Evolutionary conservation across 2,113 vertebrate genomes (phyloP).

Genomic region (Pycnonotus jocosus): DNA sequence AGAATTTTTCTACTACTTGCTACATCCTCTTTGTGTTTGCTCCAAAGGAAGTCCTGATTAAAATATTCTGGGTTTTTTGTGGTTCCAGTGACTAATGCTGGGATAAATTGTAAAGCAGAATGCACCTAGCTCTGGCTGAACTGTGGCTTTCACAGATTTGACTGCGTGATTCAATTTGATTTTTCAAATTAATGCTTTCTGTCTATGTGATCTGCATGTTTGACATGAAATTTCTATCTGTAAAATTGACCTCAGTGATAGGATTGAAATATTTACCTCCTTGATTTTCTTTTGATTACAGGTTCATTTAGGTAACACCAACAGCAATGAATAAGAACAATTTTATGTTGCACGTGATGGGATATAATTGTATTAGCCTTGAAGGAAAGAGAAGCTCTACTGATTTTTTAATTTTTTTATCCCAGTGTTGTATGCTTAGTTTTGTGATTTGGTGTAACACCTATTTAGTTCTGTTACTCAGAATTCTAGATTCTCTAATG

Average conservation of each 20-base stretch:
- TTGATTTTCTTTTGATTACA: neutral
- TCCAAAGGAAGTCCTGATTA: neutral
- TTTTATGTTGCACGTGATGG: neutral
- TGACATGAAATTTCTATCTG: neutral
- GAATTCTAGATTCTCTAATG: neutral
- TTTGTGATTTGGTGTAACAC: neutral
- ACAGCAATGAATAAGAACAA: neutral
- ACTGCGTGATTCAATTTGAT: neutral
- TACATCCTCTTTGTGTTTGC: neutral
- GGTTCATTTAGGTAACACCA: neutral
- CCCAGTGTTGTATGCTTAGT: neutral
- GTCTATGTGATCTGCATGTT: neutral
- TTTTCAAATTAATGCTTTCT: neutral
- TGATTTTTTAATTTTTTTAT: neutral
- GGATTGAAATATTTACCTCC: neutral
- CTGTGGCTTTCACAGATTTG: neutral
- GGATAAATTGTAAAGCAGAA: neutral
- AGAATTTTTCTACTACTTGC: neutral
- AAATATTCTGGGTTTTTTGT: neutral
- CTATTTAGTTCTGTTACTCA: neutral
- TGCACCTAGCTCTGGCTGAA: neutral
- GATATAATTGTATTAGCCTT: neutral
- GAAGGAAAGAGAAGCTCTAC: neutral
- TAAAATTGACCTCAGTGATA: neutral
- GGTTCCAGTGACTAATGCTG: neutral